Percentiles rank a stretch among this genome's conserved stretches.
These are phyloP conservation scores for Schizotus pectinicornis DNA, from an alignment of 2,888 invertebrate species.

Conservation along the genomic window DNA sequence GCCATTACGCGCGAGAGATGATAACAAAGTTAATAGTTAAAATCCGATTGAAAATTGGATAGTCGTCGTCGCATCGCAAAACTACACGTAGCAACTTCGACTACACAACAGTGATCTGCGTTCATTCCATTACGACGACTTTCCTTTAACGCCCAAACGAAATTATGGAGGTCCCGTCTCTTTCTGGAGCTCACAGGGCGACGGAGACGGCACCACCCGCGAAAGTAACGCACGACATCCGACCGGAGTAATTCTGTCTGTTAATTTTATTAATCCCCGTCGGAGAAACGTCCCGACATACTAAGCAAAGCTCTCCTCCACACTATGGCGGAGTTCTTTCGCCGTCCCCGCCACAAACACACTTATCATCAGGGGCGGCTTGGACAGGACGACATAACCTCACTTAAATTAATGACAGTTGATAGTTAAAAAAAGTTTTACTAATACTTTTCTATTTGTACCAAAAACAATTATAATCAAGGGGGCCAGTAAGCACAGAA, in stretches of 20 bases:
- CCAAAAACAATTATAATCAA: too few relatives aligned
- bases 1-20: slow-evolving; percentile 37
- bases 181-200: not conserved
- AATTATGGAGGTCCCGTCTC: slow-evolving; percentile 43
- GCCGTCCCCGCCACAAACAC: too few relatives aligned
- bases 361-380: too few relatives aligned
- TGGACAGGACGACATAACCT: too few relatives aligned
- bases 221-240: slow-evolving; percentile 1
- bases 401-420: too few relatives aligned
- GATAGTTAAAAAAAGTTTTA: too few relatives aligned
- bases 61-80: slow-evolving; percentile 43
- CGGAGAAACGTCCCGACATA: too few relatives aligned
- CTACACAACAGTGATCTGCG: slow-evolving; percentile 39
- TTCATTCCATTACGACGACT: slow-evolving; percentile 55
- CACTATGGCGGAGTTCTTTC: too few relatives aligned
- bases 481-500: too few relatives aligned
- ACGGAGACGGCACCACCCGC: not conserved
- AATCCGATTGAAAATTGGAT: slow-evolving; percentile 56
- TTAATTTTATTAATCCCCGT: slow-evolving; percentile 6
- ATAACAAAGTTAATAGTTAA: slow-evolving; percentile 56
- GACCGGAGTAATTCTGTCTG: slow-evolving; percentile 15
- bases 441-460: too few relatives aligned
- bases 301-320: too few relatives aligned
- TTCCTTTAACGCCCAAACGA: slow-evolving; percentile 54
- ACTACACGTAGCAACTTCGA: slow-evolving; percentile 32